These are phyloP conservation scores for Chloroceryle inda DNA, from an alignment of 2,797 vertebrate species.

Conservation along the genomic window DNA sequence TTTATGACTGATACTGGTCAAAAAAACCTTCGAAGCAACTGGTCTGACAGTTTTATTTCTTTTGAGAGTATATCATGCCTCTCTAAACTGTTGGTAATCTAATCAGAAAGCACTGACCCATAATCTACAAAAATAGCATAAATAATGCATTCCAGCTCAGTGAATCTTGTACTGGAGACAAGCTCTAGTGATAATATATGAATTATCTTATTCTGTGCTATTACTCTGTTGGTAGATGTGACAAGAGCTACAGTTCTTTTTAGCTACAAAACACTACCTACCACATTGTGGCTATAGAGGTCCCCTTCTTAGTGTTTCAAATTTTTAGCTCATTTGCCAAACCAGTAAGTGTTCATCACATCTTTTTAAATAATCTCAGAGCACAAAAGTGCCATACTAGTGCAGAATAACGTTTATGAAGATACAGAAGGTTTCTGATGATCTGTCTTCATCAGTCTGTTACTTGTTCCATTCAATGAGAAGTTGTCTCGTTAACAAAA, in stretches of 20 bases:
- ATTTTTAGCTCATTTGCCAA: conserved; percentile 40
- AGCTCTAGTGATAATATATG: conserved; percentile 7
- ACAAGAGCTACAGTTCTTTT: conserved; percentile 16
- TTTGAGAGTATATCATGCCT: neutral
- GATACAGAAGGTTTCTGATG: neutral
- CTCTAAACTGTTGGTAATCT: conserved; percentile 38
- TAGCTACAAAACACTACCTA: neutral
- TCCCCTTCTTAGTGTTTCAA: conserved; percentile 2
- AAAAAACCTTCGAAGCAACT: conserved; percentile 21
- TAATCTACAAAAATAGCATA: conserved; percentile 51
- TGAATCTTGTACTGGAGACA: conserved; percentile 15
- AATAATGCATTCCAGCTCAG: conserved; percentile 45
- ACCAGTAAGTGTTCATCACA: neutral
- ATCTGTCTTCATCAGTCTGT: neutral
- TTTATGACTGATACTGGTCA: conserved; percentile 15
- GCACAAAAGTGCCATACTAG: neutral
- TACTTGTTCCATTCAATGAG: neutral
- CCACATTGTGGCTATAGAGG: neutral
- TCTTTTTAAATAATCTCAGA: neutral
- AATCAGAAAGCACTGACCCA: conserved; percentile 49
- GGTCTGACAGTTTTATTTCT: neutral
- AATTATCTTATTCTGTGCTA: conserved; percentile 27
- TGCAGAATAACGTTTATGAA: neutral
- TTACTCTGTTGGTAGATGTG: conserved; percentile 40
- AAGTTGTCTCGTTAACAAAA: neutral